Evolutionary conservation across 2,113 vertebrate genomes (phyloP).

Genomic region (Sclerurus mexicanus): DNA sequence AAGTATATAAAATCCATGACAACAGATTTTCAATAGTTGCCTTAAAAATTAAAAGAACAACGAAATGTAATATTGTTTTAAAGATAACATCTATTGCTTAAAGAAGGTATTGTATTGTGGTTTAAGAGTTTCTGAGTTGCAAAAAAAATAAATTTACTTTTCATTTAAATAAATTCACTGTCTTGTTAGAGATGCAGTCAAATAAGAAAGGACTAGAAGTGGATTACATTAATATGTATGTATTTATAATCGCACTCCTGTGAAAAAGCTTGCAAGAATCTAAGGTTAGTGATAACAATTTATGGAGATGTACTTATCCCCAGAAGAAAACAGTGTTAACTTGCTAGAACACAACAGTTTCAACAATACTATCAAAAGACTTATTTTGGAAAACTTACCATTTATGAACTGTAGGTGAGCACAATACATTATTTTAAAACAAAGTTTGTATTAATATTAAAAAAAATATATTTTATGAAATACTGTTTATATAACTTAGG

Average conservation of each 20-base stretch:
- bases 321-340: constrained; percentile 1
- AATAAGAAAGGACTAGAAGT: constrained; percentile 38
- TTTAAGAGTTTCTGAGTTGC: neutral
- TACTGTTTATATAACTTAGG: neutral
- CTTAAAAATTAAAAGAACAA: neutral
- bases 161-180: neutral
- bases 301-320: neutral
- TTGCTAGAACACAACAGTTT: neutral
- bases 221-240: constrained; percentile 48
- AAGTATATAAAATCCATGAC: neutral
- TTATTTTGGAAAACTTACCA: neutral
- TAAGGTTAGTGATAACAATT: neutral
- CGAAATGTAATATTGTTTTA: neutral
- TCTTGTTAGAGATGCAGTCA: neutral
- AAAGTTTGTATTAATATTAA: neutral
- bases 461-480: neutral
- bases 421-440: neutral
- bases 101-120: neutral
- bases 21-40: neutral
- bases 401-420: neutral
- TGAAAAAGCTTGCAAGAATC: constrained; percentile 1
- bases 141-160: neutral
- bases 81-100: neutral
- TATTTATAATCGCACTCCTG: constrained; percentile 39
- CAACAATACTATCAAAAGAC: neutral